A percentile compares a stretch with the other conserved stretches of the same genome.
These are phyloP conservation scores for Pteropus rufus DNA, from an alignment of 2,797 vertebrate species.

Conservation along the genomic window DNA sequence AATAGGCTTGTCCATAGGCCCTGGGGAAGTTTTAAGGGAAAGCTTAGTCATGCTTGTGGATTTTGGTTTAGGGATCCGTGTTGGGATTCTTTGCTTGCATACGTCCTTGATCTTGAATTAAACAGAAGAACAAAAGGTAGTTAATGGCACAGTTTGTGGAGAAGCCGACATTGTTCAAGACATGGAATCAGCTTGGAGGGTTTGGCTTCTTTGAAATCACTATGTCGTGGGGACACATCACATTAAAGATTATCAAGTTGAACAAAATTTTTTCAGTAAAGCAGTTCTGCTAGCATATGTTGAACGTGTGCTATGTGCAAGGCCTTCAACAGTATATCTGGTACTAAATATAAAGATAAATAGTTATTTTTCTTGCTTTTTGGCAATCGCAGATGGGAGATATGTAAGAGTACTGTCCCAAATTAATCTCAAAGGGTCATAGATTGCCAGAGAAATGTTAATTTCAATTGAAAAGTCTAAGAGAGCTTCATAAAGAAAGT, in stretches of 20 bases:
- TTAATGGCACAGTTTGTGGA: not conserved
- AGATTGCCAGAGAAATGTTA: conserved; percentile 4
- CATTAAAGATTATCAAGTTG: not conserved
- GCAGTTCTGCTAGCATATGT: not conserved
- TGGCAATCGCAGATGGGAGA: not conserved
- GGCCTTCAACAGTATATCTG: not conserved
- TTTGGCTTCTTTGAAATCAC: conserved; percentile 34
- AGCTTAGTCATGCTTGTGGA: conserved; percentile 82
- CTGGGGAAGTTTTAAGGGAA: conserved; percentile 69
- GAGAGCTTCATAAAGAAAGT: not conserved
- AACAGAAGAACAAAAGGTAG: conserved; percentile 64
- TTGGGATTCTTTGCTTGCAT: conserved; percentile 86
- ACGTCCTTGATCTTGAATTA: conserved; percentile 88
- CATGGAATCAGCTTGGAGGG: not conserved
- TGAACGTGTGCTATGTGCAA: not conserved
- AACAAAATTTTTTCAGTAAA: not conserved
- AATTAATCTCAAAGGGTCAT: not conserved
- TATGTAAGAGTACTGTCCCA: not conserved
- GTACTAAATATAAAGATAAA: not conserved
- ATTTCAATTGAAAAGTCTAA: not conserved
- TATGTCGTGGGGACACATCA: not conserved
- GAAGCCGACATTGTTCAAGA: conserved; percentile 13
- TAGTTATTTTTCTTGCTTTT: not conserved
- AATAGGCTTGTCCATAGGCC: conserved; percentile 69
- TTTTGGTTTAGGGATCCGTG: conserved; percentile 92